A percentile compares a stretch with the other conserved stretches of the same genome.
These are phyloP conservation scores for Picathartes gymnocephalus DNA, from an alignment of 2,113 vertebrate genomes.

Conservation along the genomic window DNA sequence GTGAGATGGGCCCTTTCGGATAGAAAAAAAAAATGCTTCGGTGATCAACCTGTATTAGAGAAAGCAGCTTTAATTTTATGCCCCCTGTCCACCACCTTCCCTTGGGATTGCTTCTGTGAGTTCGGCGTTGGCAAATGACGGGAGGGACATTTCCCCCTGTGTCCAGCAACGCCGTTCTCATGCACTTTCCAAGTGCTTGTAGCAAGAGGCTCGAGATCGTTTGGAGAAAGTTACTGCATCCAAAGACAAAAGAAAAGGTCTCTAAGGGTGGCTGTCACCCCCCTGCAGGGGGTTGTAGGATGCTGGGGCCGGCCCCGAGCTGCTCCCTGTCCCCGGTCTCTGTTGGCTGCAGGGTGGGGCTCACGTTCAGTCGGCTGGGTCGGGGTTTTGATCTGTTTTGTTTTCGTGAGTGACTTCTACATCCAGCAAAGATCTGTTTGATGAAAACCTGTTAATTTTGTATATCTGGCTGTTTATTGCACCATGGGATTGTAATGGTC, in stretches of 20 bases:
- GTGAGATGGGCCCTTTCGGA: neutral
- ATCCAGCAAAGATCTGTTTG: conserved; percentile 17
- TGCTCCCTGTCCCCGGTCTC: neutral
- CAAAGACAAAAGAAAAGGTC: neutral
- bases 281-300: neutral
- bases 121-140: neutral
- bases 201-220: neutral
- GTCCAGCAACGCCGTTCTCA: neutral
- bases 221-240: neutral
- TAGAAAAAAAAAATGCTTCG: rapidly evolving
- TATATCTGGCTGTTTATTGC: conserved; percentile 68
- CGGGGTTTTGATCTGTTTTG: conserved; percentile 3
- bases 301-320: neutral
- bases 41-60: neutral
- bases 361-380: neutral
- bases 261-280: neutral
- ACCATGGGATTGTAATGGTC: conserved; percentile 60
- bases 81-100: neutral
- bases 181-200: neutral
- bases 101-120: neutral
- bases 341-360: neutral
- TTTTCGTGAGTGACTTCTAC: conserved; percentile 17
- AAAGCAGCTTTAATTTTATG: neutral
- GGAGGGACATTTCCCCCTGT: neutral
- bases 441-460: conserved; percentile 57